Evolutionary conservation across 2,113 vertebrate species (phyloP).

Genomic region (Apus apus): DNA sequence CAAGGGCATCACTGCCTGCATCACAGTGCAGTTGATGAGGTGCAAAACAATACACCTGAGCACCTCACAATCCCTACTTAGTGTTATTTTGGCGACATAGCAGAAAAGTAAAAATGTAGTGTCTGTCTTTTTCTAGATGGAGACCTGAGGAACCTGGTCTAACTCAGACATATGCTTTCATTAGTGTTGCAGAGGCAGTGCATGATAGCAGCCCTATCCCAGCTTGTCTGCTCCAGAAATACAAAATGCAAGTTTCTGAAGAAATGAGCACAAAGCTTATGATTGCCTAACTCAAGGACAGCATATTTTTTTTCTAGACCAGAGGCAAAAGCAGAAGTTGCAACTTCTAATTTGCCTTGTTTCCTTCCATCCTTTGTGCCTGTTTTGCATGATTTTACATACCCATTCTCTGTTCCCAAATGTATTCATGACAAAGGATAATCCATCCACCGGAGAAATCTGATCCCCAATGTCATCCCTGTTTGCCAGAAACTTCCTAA

Average conservation of each 20-base stretch:
- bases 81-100: background rate
- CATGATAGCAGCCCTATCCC: background rate
- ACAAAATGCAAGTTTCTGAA: background rate
- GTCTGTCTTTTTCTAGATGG: conserved; percentile 30
- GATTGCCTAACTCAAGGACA: background rate
- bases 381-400: background rate
- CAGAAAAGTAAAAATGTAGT: background rate
- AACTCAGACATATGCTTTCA: conserved; percentile 42
- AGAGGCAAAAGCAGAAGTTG: background rate
- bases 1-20: background rate
- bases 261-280: background rate
- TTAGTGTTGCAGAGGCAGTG: background rate
- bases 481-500: background rate
- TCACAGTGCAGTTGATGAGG: background rate
- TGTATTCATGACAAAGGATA: background rate
- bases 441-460: background rate
- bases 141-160: background rate
- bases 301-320: background rate
- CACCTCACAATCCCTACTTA: conserved; percentile 25
- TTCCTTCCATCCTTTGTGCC: background rate
- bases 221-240: background rate
- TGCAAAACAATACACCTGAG: background rate
- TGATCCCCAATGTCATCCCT: background rate
- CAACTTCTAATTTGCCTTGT: background rate
- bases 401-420: background rate